These are phyloP conservation scores for Hoplostethus atlanticus DNA, from an alignment of 2,797 vertebrate species.

Conservation along the genomic window DNA sequence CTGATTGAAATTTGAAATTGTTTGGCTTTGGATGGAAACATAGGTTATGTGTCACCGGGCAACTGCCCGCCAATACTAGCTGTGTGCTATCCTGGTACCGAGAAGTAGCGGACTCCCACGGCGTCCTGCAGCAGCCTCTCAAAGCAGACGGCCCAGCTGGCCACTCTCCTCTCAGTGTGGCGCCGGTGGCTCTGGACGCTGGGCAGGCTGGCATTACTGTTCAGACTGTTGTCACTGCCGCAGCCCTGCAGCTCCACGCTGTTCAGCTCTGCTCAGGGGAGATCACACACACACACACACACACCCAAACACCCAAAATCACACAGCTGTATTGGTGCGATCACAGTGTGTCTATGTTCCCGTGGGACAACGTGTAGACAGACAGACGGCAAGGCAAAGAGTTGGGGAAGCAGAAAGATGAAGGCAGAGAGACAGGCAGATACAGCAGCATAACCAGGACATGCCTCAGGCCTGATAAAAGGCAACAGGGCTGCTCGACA, in stretches of 20 bases:
- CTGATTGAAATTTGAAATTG: not conserved
- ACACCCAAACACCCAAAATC: not conserved
- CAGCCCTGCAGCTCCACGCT: slow-evolving; percentile 94
- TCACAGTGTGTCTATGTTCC: not conserved
- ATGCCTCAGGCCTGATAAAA: slow-evolving; percentile 41
- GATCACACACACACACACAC: slow-evolving; percentile 3
- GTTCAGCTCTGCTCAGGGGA: slow-evolving; percentile 88
- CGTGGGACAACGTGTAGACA: not conserved
- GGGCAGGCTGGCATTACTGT: slow-evolving; percentile 98
- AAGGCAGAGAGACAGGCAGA: slow-evolving; percentile 9
- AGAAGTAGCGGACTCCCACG: slow-evolving; percentile 94
- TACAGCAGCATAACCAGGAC: slow-evolving; percentile 38
- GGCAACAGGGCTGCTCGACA: slow-evolving; percentile 44
- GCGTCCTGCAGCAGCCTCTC: slow-evolving; percentile 97
- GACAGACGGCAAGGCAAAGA: not conserved
- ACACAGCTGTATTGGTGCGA: not conserved
- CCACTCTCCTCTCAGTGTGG: slow-evolving; percentile 92
- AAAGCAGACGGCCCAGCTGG: slow-evolving; percentile 98
- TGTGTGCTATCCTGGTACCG: slow-evolving; percentile 81
- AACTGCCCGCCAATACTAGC: not conserved
- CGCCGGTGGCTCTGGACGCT: slow-evolving; percentile 95
- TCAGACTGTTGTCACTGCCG: slow-evolving; percentile 94
- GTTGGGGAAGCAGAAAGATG: not conserved
- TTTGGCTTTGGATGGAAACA: not conserved
- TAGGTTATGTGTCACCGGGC: not conserved